These are phyloP conservation scores for Hippocampus kuda DNA, from an alignment of 2,797 vertebrate species.

Conservation along the genomic window DNA sequence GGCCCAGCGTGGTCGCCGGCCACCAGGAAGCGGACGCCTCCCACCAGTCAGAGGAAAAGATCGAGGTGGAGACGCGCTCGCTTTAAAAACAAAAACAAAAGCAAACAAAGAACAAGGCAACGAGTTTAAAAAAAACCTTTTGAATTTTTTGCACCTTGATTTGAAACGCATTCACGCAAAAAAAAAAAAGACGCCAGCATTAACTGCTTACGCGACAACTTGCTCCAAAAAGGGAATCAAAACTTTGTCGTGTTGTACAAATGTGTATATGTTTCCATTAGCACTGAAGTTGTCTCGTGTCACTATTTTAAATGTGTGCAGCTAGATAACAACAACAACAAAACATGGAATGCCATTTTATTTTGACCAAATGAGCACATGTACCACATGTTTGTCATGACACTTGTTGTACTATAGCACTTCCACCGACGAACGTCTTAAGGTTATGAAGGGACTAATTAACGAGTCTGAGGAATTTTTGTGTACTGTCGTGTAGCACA, in stretches of 20 bases:
- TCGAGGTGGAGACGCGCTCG: constrained; percentile 89
- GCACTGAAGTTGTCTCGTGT: constrained; percentile 53
- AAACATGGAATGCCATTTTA: constrained; percentile 55
- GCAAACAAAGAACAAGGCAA: constrained; percentile 40
- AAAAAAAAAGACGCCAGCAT: constrained; percentile 49
- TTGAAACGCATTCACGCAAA: constrained; percentile 15
- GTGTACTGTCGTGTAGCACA: constrained; percentile 67
- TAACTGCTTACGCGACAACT: constrained; percentile 42
- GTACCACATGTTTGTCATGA: constrained; percentile 3
- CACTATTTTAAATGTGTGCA: constrained; percentile 58
- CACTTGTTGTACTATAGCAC: constrained; percentile 39
- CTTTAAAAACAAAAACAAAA: constrained; percentile 56
- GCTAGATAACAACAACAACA: constrained; percentile 32
- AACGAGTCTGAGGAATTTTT: constrained; percentile 70
- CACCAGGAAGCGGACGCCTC: constrained; percentile 73
- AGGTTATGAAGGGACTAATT: constrained; percentile 66
- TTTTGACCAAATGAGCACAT: constrained; percentile 59
- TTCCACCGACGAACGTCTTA: constrained; percentile 39
- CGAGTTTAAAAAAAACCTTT: constrained; percentile 19
- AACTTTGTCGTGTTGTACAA: constrained; percentile 57
- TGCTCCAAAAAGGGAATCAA: constrained; percentile 38
- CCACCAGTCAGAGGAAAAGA: constrained; percentile 90
- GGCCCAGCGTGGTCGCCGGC: constrained; percentile 70
- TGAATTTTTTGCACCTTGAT: constrained; percentile 72
- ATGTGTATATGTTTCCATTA: constrained; percentile 60